A percentile compares a stretch with the other conserved stretches of the same genome.
phyloP scores from a whole-genome alignment of 2,888 invertebrate species.

The Actias luna region DNA sequence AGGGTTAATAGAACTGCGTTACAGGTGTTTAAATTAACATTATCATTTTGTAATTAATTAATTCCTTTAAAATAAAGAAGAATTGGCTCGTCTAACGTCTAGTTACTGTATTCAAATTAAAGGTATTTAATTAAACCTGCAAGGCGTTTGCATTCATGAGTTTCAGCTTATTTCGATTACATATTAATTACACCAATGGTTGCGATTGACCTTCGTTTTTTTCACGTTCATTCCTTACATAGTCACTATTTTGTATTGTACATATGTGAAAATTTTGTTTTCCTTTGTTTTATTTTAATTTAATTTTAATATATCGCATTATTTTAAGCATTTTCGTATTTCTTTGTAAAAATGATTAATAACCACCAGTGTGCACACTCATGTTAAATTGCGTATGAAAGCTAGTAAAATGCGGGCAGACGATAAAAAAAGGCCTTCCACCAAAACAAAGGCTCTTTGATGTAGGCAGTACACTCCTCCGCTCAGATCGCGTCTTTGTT shows the following conservation, averaged over 20 bases:
- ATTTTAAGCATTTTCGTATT: not conserved
- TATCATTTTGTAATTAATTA: no score
- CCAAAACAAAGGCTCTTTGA: slow-evolving; percentile 53
- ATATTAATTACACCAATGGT: not conserved
- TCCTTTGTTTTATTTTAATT: not conserved
- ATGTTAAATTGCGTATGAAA: not conserved
- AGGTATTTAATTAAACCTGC: no score
- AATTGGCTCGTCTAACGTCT: no score
- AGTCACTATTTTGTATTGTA: not conserved
- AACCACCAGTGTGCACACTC: not conserved
- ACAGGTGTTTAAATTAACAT: no score
- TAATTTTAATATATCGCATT: not conserved
- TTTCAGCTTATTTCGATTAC: not conserved
- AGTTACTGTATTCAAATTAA: no score
- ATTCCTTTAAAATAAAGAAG: no score
- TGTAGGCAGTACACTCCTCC: slow-evolving; percentile 28
- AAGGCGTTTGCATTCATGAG: not conserved
- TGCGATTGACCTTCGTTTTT: not conserved
- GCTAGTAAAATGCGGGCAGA: slow-evolving; percentile 33
- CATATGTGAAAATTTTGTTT: not conserved
- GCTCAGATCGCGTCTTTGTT: slow-evolving; percentile 15
- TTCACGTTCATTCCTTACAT: not conserved
- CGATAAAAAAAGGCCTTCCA: slow-evolving; percentile 54
- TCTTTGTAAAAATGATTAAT: not conserved
- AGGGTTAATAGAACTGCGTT: no score